Base-by-base conservation (phyloP, 2,113 vertebrate species). In the Crocuta crocuta region DNA sequence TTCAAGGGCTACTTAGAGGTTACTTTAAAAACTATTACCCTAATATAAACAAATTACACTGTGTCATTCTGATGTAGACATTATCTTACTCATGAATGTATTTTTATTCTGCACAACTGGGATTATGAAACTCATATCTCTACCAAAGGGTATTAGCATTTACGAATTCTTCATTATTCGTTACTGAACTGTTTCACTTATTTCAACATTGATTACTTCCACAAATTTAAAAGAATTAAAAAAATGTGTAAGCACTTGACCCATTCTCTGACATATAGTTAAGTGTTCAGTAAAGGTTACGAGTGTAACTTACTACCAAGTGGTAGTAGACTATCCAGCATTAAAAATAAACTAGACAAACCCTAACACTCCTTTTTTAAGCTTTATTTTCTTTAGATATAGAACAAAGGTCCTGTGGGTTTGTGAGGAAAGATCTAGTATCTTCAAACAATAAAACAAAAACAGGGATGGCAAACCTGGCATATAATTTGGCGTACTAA, bases 401-500 rank as follows among this genome's bases (percentile, higher is more conserved):
- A 91, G 24, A 80, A 81, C 19, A 33, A 2, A 16, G 53, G n/a
- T 55, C 35, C 33, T 78, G 13, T 10, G 10, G 16, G 4, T 95
- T 70, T 91, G 53, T 89, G 50, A 89, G 65, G 65, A 97, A 89
- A 84, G 6, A 73, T 23, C 4, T 9, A 58, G 3, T 35, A 73
- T 31, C 43, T 90, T 96, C 39, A 91, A 95, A 86, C 39, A 86
- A 89, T 15, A 31, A 9, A 91, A 94, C 19, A 84, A 66, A 81
- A 81, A 68, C 23, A 23, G 7, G 21, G 19, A 74, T 2, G 31
- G 55, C 15, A 50, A 97, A 81, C 7, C 15, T 43, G 7, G 24
- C 23, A 86, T 58, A 23, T 55, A 94, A 94, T 35, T 39, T 89
- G 33, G 10, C 39, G 93, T 31, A 24, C 33, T 35, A n/a, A n/a